Conservation (phyloP, 2,888 invertebrate genomes). For the Trachelus stipa region DNA sequence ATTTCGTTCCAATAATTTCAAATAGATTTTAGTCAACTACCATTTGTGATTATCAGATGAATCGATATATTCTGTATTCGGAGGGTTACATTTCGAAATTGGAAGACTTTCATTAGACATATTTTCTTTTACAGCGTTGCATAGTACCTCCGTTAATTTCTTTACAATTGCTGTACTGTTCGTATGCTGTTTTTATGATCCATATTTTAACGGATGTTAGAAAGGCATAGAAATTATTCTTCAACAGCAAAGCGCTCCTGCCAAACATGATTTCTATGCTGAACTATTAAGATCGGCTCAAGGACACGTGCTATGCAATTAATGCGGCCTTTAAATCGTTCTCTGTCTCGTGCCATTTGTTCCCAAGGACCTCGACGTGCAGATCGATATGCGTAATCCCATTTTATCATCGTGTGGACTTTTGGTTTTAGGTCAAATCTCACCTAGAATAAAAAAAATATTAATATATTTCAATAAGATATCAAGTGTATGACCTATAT, state of each 20-base stretch:
- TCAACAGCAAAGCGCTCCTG: constrained; percentile 60
- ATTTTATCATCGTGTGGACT: constrained; percentile 69
- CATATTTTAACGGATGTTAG: not conserved
- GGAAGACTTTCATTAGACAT: constrained; percentile 27
- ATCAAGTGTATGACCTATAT: not conserved
- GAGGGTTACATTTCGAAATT: not conserved
- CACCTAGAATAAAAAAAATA: constrained; percentile 63
- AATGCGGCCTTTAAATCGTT: constrained; percentile 68
- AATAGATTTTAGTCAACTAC: not conserved
- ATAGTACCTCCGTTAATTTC: constrained; percentile 1
- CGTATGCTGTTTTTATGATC: not conserved
- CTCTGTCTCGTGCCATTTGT: constrained; percentile 68
- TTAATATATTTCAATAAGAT: not conserved
- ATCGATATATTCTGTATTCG: not conserved
- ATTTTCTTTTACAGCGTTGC: constrained; percentile 4
- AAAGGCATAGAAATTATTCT: constrained; percentile 19
- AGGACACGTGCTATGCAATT: constrained; percentile 58
- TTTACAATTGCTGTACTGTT: not conserved
- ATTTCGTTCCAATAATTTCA: not conserved
- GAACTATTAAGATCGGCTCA: constrained; percentile 61
- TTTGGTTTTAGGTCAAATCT: constrained; percentile 66
- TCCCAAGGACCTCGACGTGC: constrained; percentile 73
- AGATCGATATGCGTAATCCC: constrained; percentile 70
- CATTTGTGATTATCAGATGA: not conserved
- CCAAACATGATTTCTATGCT: constrained; percentile 67